Evolutionary conservation across 2,113 vertebrate genomes (phyloP).

Genomic region (Takifugu flavidus): DNA sequence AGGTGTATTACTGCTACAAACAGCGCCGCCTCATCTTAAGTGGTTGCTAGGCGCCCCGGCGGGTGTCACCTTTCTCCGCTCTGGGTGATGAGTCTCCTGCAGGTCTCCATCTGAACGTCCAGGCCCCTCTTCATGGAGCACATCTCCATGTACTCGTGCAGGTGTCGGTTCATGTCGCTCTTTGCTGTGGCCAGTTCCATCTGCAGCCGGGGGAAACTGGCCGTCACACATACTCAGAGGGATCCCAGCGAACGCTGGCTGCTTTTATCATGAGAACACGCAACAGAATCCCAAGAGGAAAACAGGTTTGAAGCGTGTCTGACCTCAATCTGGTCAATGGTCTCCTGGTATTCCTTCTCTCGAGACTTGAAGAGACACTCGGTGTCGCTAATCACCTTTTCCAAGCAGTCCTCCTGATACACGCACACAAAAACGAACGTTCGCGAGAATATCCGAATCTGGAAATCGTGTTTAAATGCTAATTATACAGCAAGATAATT

Average conservation of each 20-base stretch:
- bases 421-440: constrained; percentile 21
- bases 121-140: constrained; percentile 97
- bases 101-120: constrained; percentile 99
- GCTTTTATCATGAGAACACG: neutral
- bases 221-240: neutral
- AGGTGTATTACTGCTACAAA: too few species aligned
- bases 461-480: constrained; percentile 2
- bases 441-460: neutral
- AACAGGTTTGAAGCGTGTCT: constrained; percentile 15
- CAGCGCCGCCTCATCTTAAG: too few species aligned
- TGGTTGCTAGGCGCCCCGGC: too few species aligned
- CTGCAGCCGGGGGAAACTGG: constrained; percentile 55
- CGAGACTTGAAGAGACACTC: constrained; percentile 94
- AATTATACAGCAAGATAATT: constrained; percentile 7
- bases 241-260: too few species aligned
- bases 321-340: constrained; percentile 98
- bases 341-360: constrained; percentile 97
- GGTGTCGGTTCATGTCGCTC: constrained; percentile 95
- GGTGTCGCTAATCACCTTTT: constrained; percentile 95
- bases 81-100: constrained; percentile 91
- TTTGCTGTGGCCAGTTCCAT: constrained; percentile 94
- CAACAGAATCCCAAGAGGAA: neutral
- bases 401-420: constrained; percentile 89
- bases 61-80: constrained; percentile 83
- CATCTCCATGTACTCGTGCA: constrained; percentile 99